Percentiles rank a stretch among this genome's conserved stretches.
phyloP scores from a whole-genome alignment of 2,113 vertebrate genomes.

The Corvus moneduloides region DNA sequence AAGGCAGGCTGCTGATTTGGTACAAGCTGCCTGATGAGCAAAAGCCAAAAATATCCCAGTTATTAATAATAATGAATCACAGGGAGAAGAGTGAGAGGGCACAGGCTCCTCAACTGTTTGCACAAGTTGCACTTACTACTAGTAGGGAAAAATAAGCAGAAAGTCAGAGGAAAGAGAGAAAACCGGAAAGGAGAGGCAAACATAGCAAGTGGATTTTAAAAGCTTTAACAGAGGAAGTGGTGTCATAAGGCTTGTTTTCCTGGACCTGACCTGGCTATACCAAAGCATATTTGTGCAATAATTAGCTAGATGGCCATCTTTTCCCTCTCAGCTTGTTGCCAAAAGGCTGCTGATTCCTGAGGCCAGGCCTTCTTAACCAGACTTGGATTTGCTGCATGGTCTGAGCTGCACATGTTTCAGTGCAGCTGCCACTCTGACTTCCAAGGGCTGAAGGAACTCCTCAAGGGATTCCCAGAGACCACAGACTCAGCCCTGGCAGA shows the following conservation, averaged over 20 bases:
- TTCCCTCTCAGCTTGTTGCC: neutral
- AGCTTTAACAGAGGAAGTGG: neutral
- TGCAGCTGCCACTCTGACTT: neutral
- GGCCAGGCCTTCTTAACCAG: neutral
- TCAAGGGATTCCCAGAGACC: neutral
- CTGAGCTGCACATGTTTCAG: neutral
- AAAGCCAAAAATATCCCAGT: conserved; percentile 43
- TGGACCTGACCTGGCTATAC: neutral
- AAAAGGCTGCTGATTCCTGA: neutral
- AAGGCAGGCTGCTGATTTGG: conserved; percentile 21
- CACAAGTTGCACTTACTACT: neutral
- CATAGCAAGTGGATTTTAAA: neutral
- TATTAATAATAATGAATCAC: conserved; percentile 52
- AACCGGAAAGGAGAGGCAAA: neutral
- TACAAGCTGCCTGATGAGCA: conserved; percentile 35
- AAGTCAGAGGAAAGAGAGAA: neutral
- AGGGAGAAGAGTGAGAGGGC: conserved; percentile 2
- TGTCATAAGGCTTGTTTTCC: neutral
- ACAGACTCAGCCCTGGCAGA: neutral
- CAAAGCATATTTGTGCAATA: neutral
- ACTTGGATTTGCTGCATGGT: neutral
- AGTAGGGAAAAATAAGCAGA: neutral
- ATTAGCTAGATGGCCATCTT: neutral
- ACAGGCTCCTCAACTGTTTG: neutral
- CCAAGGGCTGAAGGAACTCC: neutral